Evolutionary conservation across 1,140 invertebrate genomes (phyloP).

Genomic region (Caerostris darwini): DNA sequence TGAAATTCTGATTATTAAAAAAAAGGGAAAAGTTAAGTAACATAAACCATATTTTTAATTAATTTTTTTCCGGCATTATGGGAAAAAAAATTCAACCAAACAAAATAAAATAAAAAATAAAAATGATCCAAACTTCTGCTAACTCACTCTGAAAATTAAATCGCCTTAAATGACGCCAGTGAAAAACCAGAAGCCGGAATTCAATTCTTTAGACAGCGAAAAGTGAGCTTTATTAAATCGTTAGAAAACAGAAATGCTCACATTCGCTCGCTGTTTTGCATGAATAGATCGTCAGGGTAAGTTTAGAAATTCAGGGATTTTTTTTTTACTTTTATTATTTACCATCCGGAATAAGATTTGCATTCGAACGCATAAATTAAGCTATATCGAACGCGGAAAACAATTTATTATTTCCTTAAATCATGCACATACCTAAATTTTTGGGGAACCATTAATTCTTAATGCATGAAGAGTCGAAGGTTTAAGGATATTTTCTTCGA

Average conservation of each 20-base stretch:
- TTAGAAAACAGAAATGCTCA: slow-evolving; percentile 68
- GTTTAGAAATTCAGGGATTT: slow-evolving; percentile 31
- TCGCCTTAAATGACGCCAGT: slow-evolving; percentile 42
- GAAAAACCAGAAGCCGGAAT: slow-evolving; percentile 36
- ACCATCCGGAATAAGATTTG: slow-evolving; percentile 21
- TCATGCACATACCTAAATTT: slow-evolving; percentile 45
- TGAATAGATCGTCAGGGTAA: slow-evolving; percentile 65
- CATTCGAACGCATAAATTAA: slow-evolving; percentile 60
- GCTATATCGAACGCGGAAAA: slow-evolving; percentile 32
- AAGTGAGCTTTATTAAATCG: slow-evolving; percentile 71
- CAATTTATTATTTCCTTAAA: slow-evolving; percentile 49
- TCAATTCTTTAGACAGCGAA: neutral
- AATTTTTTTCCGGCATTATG: neutral
- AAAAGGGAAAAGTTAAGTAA: neutral
- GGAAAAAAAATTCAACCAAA: slow-evolving; percentile 9
- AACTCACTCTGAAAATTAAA: slow-evolving; percentile 59
- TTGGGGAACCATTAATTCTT: slow-evolving; percentile 26
- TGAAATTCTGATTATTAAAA: neutral
- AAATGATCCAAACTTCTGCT: slow-evolving; percentile 44
- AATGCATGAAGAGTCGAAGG: neutral
- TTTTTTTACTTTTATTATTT: slow-evolving; percentile 37
- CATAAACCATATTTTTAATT: neutral
- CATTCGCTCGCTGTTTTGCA: slow-evolving; percentile 49
- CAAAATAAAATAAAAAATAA: slow-evolving; percentile 13
- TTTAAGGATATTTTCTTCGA: neutral